Percentiles rank a stretch among this genome's conserved stretches.
These are phyloP conservation scores for Platyrinchus mystaceus DNA, from an alignment of 2,797 vertebrate genomes.

Conservation along the genomic window DNA sequence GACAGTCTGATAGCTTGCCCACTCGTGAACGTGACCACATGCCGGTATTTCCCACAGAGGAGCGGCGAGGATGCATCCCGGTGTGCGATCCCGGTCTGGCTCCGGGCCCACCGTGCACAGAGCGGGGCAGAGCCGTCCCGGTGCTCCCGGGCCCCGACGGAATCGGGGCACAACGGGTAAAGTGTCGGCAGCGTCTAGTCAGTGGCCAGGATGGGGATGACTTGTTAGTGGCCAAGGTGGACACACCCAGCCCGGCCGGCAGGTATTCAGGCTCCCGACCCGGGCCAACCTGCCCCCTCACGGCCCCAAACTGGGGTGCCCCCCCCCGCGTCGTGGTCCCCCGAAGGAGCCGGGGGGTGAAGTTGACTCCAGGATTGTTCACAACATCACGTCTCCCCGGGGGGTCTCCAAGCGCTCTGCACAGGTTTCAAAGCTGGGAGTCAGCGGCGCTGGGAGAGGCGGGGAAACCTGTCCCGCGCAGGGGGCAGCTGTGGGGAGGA, in stretches of 20 bases:
- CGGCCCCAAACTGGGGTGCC: accelerated
- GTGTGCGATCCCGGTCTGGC: accelerated
- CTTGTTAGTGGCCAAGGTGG: background rate
- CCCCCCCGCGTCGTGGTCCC: accelerated
- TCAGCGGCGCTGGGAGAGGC: background rate
- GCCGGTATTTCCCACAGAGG: background rate
- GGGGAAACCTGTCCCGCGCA: background rate
- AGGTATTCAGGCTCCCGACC: background rate
- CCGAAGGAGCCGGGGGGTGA: too few species aligned
- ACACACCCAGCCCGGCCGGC: background rate
- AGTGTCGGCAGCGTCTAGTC: background rate
- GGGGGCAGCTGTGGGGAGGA: background rate
- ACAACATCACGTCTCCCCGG: accelerated
- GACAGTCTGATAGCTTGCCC: background rate
- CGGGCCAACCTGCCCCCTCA: accelerated
- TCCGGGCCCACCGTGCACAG: background rate
- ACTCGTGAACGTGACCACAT: background rate
- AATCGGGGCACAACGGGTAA: accelerated
- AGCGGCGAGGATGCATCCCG: background rate
- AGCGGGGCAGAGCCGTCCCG: background rate
- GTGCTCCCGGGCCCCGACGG: accelerated
- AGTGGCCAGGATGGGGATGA: background rate
- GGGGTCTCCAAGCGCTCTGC: background rate
- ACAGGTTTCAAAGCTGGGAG: background rate
- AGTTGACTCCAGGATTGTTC: accelerated